Evolutionary conservation across 2,797 vertebrate species (phyloP), one percentile per base, ranked within the genome.

Genomic region (Denticeps clupeoides): DNA sequence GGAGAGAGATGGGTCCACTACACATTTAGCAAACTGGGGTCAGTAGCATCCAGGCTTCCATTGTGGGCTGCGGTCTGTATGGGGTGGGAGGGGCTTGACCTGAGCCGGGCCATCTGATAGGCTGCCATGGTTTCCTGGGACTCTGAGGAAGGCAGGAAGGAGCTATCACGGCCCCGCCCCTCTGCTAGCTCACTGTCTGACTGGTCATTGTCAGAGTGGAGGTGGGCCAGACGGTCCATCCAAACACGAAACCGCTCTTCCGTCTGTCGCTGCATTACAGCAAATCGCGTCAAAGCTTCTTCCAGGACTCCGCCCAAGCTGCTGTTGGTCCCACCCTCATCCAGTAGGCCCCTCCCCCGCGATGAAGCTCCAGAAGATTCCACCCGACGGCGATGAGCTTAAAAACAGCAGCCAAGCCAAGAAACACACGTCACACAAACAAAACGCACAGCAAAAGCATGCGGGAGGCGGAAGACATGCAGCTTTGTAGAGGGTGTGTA

Each of bases 391-490:
- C 75, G 87, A 77, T 87, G 94, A 86, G 88, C 92, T 93, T 88
- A 94, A 93, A 94, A 84, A 94, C 89, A 94, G 89, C 90, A 86
- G 85, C 85, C 84, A 85, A 81, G 81, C 81, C 79, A 71, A 83
- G 78, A 83, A 75, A 85, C 74, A 81, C 72, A 58, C 46, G 54
- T 65, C 69, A 83, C 74, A 82, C 53, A 63, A 33, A 35, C 35
- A 74, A 75, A 57, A 77, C 75, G 85, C 64, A 73, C 60, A 74
- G n/a, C n/a, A n/a, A n/a, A n/a, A n/a, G n/a, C n/a, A n/a, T n/a
- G n/a, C n/a, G n/a, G n/a, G n/a, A n/a, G 75, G 73, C 62, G 74
- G 55, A n/a, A n/a, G n/a, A 75, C 83, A 84, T 85, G 83, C 83
- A 82, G 75, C n/a, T n/a, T n/a, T n/a, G n/a, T n/a, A n/a, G n/a